These are phyloP conservation scores for Coracias cyanogaster DNA, from an alignment of 2,797 vertebrate genomes.

Conservation along the genomic window DNA sequence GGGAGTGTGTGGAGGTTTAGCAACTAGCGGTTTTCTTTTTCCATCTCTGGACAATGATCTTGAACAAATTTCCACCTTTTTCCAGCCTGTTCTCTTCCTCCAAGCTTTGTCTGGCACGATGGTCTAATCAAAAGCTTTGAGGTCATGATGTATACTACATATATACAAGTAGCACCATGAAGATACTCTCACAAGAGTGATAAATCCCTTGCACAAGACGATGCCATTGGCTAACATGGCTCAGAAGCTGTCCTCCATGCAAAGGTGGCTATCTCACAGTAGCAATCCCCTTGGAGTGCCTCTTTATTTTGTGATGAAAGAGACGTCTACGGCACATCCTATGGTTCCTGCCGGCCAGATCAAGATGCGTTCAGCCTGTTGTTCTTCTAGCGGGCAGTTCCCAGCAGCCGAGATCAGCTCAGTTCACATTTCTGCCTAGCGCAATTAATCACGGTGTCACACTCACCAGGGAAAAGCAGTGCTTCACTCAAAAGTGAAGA, in stretches of 20 bases:
- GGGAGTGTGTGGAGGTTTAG: neutral
- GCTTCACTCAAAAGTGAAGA: neutral
- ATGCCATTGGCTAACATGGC: neutral
- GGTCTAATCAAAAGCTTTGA: neutral
- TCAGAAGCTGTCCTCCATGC: neutral
- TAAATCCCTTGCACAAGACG: neutral
- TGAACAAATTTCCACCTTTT: neutral
- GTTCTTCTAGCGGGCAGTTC: neutral
- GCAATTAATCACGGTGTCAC: neutral
- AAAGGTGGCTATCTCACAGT: neutral
- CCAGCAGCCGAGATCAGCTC: neutral
- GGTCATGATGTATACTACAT: accelerated
- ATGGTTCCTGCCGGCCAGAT: neutral
- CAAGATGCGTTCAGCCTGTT: accelerated
- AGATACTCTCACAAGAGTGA: neutral
- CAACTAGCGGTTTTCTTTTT: neutral
- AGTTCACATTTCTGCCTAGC: neutral
- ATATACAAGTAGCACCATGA: neutral
- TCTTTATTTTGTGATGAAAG: neutral
- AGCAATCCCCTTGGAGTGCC: neutral
- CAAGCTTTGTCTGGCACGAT: neutral
- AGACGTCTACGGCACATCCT: neutral
- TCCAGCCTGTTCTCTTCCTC: neutral
- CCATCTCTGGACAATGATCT: neutral
- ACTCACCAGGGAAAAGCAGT: neutral